phyloP scores from a whole-genome alignment of 1,140 invertebrate species.

The Drosophila nebulosa region DNA sequence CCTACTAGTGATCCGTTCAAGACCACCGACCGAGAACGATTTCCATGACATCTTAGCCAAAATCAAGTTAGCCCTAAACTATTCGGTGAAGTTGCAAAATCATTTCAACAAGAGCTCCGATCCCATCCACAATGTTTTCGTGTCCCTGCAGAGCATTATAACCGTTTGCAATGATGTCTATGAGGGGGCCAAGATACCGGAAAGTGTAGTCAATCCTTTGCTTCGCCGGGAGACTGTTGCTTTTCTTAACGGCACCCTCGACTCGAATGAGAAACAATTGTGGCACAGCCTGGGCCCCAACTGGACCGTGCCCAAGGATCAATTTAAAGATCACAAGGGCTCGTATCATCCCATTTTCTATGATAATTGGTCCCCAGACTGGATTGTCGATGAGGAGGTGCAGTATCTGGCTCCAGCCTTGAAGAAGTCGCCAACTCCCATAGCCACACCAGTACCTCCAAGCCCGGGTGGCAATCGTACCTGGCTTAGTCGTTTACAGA shows the following conservation, averaged over 20 bases:
- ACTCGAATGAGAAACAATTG: slow-evolving; percentile 53
- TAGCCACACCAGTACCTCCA: slow-evolving; percentile 27
- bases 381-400: slow-evolving; percentile 73
- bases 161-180: slow-evolving; percentile 73
- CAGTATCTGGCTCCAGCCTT: slow-evolving; percentile 55
- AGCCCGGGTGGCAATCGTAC: slow-evolving; percentile 59
- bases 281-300: slow-evolving; percentile 68
- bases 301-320: slow-evolving; percentile 71
- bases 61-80: slow-evolving; percentile 64
- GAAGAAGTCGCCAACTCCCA: slow-evolving; percentile 37
- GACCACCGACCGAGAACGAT: slow-evolving; percentile 70
- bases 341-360: slow-evolving; percentile 76
- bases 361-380: slow-evolving; percentile 77
- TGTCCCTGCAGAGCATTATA: slow-evolving; percentile 65
- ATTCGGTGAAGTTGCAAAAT: slow-evolving; percentile 60
- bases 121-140: slow-evolving; percentile 67
- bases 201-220: slow-evolving; percentile 67
- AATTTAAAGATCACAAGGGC: slow-evolving; percentile 70
- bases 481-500: slow-evolving; percentile 63
- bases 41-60: slow-evolving; percentile 74
- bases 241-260: slow-evolving; percentile 46
- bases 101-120: slow-evolving; percentile 57
- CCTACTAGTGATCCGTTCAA: slow-evolving; percentile 59
- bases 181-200: slow-evolving; percentile 42
- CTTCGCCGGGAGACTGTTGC: slow-evolving; percentile 62